These are phyloP conservation scores for Enoplosus armatus DNA, from an alignment of 2,797 vertebrate genomes.

Conservation along the genomic window DNA sequence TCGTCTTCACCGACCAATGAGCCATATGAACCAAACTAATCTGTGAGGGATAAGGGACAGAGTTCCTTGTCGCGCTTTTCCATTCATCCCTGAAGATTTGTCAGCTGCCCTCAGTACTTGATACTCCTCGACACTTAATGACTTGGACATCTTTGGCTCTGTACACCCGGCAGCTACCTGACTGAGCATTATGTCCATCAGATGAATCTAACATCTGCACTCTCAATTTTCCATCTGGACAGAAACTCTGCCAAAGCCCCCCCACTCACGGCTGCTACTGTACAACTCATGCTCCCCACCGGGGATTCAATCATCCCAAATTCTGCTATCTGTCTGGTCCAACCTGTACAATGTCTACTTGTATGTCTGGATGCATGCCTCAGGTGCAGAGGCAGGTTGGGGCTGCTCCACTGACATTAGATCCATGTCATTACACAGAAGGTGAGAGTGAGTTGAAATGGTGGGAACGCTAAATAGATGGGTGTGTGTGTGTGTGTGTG, in stretches of 20 bases:
- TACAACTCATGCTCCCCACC: conserved; percentile 13
- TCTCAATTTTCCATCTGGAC: conserved; percentile 23
- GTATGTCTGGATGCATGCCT: conserved; percentile 17
- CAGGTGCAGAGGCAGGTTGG: conserved; percentile 38
- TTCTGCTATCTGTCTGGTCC: not conserved
- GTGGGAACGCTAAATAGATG: conserved; percentile 6
- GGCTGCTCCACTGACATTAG: conserved; percentile 31
- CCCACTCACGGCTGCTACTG: conserved; percentile 5
- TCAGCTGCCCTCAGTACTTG: too few species aligned
- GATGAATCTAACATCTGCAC: not conserved
- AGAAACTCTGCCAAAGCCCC: conserved; percentile 18
- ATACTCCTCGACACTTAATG: too few species aligned
- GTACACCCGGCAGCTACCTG: not conserved
- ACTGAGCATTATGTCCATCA: not conserved
- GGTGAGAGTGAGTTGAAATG: conserved; percentile 29
- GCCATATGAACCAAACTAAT: not conserved
- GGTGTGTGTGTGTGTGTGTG: conserved; percentile 15
- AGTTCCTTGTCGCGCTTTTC: not conserved
- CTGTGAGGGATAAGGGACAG: not conserved
- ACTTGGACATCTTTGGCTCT: too few species aligned
- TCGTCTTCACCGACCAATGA: not conserved
- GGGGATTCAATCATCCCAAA: not conserved
- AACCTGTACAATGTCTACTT: conserved; percentile 4
- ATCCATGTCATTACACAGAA: conserved; percentile 12
- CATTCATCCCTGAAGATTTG: not conserved